Conservation (phyloP, 2,888 invertebrate species). For the Antitype chi region DNA sequence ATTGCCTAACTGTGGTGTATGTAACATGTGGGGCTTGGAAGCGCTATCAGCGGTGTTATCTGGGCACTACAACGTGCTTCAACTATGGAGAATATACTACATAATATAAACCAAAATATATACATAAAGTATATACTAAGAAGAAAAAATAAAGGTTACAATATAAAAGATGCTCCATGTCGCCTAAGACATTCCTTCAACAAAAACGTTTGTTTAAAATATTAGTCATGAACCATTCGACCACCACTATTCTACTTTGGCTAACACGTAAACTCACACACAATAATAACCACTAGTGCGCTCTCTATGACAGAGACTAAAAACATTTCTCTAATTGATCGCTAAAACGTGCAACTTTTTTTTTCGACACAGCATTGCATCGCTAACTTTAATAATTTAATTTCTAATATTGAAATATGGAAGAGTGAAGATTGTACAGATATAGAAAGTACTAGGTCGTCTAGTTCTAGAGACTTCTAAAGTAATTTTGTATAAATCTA, state of each 20-base stretch:
- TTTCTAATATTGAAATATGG: constrained; percentile 87
- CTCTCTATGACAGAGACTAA: constrained; percentile 79
- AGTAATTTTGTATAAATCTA: constrained; percentile 55
- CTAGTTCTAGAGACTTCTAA: constrained; percentile 81
- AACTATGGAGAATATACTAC: constrained; percentile 68
- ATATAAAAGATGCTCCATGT: constrained; percentile 82
- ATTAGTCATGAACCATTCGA: constrained; percentile 70
- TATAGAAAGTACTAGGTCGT: constrained; percentile 79
- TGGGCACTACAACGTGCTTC: constrained; percentile 63
- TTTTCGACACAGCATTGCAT: constrained; percentile 76
- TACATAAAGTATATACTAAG: constrained; percentile 58
- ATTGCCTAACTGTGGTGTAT: constrained; percentile 60
- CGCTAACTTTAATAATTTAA: constrained; percentile 69
- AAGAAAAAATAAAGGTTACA: constrained; percentile 69
- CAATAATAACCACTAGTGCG: constrained; percentile 84
- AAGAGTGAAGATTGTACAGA: constrained; percentile 88
- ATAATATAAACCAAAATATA: constrained; percentile 66
- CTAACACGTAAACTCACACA: constrained; percentile 83
- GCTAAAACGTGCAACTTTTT: constrained; percentile 85
- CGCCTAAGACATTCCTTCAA: constrained; percentile 87
- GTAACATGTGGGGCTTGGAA: constrained; percentile 58
- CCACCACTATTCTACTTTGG: constrained; percentile 75
- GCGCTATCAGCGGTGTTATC: constrained; percentile 61
- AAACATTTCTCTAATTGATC: constrained; percentile 78
- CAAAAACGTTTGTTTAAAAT: constrained; percentile 72